phyloP scores from a whole-genome alignment of 2,888 invertebrate species.

The Rhogogaster chlorosoma region DNA sequence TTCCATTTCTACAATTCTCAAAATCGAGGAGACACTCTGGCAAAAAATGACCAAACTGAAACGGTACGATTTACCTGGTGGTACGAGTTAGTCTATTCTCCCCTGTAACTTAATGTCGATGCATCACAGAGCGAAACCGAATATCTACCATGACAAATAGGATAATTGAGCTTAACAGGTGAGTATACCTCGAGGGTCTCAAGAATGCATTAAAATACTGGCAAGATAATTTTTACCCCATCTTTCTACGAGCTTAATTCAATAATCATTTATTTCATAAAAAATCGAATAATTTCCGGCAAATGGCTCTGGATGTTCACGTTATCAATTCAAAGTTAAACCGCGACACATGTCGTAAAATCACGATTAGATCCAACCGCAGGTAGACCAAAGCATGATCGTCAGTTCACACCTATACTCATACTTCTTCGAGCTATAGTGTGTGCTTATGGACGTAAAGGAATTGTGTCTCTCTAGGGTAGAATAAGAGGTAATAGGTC shows the following conservation, averaged over 20 bases:
- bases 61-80: too few species aligned
- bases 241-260: not conserved
- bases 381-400: not conserved
- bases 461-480: not conserved
- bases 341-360: not conserved
- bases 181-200: not conserved
- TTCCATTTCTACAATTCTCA: too few species aligned
- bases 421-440: not conserved
- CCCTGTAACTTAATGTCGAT: not conserved
- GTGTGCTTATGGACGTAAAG: not conserved
- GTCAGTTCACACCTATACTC: not conserved
- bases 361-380: not conserved
- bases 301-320: not conserved
- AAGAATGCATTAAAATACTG: not conserved
- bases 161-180: not conserved
- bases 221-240: not conserved
- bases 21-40: too few species aligned
- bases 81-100: too few species aligned
- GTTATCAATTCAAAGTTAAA: not conserved
- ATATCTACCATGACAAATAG: not conserved
- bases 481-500: not conserved
- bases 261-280: not conserved
- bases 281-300: not conserved
- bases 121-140: not conserved
- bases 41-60: too few species aligned